These are phyloP conservation scores for Halcyon smyrnensis DNA, from an alignment of 2,797 vertebrate species.

Conservation along the genomic window DNA sequence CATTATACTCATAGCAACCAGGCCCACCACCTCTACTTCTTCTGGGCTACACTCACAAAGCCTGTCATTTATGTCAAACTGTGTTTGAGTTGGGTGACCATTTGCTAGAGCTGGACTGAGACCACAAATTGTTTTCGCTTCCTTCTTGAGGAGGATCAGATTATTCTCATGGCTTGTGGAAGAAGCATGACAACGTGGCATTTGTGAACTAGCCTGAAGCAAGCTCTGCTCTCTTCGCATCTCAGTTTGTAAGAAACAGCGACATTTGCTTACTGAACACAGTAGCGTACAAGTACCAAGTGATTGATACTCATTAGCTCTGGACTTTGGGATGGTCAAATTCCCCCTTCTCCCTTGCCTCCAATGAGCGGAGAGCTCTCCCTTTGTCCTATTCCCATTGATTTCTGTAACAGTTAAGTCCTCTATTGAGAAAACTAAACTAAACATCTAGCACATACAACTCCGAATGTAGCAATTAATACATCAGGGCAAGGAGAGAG, in stretches of 20 bases:
- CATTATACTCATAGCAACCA: background rate
- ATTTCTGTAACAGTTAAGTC: background rate
- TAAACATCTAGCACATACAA: background rate
- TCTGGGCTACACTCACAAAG: background rate
- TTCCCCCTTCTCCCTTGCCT: background rate
- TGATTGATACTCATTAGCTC: background rate
- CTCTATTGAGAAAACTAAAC: background rate
- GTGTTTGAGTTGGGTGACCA: background rate
- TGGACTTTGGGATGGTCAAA: background rate
- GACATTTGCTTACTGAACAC: background rate
- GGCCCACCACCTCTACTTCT: background rate
- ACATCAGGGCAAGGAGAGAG: background rate
- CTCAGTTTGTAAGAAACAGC: background rate
- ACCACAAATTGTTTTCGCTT: background rate
- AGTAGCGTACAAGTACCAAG: background rate
- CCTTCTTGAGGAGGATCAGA: background rate
- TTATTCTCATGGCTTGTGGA: background rate
- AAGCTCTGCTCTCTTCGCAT: background rate
- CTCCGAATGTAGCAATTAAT: background rate
- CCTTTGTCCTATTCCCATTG: background rate
- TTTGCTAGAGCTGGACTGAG: background rate
- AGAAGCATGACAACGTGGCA: background rate
- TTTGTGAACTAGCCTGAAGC: conserved; percentile 11
- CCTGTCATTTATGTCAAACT: background rate
- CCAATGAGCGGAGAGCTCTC: background rate